Conservation (phyloP, 2,888 invertebrate species). For the Hylaea fasciaria region DNA sequence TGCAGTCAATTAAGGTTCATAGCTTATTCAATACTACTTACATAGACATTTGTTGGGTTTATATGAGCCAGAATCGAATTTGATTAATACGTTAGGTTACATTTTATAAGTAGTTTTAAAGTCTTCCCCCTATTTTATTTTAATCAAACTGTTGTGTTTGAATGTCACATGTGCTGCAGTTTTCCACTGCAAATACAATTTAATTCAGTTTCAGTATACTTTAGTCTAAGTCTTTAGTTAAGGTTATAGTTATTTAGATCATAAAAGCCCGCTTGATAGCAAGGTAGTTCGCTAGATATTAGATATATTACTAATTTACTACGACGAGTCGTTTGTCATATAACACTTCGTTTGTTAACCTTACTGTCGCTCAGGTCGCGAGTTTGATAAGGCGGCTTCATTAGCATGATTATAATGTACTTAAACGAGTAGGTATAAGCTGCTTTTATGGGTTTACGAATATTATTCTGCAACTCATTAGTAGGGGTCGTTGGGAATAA, state of each 20-base stretch:
- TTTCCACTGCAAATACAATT: neutral
- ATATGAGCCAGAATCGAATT: too few species aligned
- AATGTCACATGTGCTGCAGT: neutral
- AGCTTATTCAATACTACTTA: too few species aligned
- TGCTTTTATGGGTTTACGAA: constrained; percentile 17
- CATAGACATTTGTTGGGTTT: too few species aligned
- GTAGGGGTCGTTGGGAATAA: neutral
- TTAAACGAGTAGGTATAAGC: constrained; percentile 39
- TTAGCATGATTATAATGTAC: constrained; percentile 38
- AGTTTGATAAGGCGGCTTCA: constrained; percentile 46
- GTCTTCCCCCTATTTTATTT: too few species aligned
- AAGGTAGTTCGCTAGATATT: constrained; percentile 31
- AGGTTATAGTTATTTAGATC: neutral
- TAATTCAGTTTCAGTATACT: constrained; percentile 10
- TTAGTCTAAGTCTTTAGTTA: too few species aligned
- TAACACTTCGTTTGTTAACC: constrained; percentile 37
- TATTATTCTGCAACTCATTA: neutral
- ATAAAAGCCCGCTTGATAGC: neutral
- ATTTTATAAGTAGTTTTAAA: too few species aligned
- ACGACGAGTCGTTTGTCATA: constrained; percentile 32
- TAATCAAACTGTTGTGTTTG: neutral
- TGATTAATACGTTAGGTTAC: too few species aligned
- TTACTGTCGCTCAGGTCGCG: constrained; percentile 44
- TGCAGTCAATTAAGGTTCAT: too few species aligned
- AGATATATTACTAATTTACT: constrained; percentile 28